Base-by-base conservation (phyloP, 2,888 invertebrate species). In the Hirudinaria manillensis region DNA sequence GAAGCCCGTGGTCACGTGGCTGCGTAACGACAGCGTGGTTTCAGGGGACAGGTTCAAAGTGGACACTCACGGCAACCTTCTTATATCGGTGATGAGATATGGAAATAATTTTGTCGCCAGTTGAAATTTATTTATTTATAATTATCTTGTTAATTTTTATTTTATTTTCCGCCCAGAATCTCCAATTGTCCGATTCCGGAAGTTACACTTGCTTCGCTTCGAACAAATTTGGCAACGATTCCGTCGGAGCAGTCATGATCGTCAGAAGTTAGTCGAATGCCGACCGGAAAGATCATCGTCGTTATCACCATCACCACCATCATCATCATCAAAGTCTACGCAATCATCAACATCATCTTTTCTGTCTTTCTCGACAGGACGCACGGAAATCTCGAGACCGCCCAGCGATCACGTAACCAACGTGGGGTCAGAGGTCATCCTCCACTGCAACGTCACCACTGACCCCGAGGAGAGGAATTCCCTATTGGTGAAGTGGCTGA, bases 141-240 rank as follows among this genome's bases (percentile, higher is more conserved):
- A 36, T 36, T 36, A n/a, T 27, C 70, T 76, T 16, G 24, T 10
- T 66, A 29, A 27, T 29, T 34, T 24, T 36, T 27, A 1, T 32
- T 6, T 29, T 24, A 10, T 45, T 32, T 70, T 34, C 16, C 16
- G 13, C 32, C n/a, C 36, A 76, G 75, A 45, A 70, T 45, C 71
- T 61, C 10, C 61, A 68, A 19, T 21, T 76, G 21, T 94, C 91
- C 82, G 96, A 96, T 85, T 88, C 93, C 77, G 96, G 95, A 19
- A 91, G 93, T 83, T 96, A 96, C 86, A 94, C 95, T 85, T 95
- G 96, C 86, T 92, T 93, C 85, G 95, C 96, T 0, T 89, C 90
- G 82, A 98, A 98, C 86, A 92, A 92, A 82, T 93, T 93, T 89
- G 98, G 97, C 75, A 89, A 89, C 80, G 90, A 89, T n/a, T 88